A percentile compares a stretch with the other conserved stretches of the same genome.
Conservation (phyloP, 2,888 invertebrate species). For the Thymelicus lineola region DNA sequence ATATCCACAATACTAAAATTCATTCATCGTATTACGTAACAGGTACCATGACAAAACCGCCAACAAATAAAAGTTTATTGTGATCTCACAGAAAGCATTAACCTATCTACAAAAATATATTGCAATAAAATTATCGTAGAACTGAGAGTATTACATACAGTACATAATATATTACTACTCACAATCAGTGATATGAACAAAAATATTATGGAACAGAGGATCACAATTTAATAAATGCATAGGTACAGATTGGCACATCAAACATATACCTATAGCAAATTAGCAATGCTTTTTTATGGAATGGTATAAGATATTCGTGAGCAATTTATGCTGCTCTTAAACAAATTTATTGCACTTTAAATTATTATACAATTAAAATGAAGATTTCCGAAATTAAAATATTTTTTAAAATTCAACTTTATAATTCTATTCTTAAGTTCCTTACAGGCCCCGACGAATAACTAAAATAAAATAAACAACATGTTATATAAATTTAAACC, state of each 20-base stretch:
- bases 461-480: constrained; percentile 56
- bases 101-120: neutral
- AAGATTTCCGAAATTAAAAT: neutral
- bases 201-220: neutral
- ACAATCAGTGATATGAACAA: neutral
- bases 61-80: too few species aligned
- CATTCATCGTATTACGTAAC: too few species aligned
- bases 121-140: neutral
- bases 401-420: constrained; percentile 7
- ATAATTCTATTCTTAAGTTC: constrained; percentile 42
- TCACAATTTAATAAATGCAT: constrained; percentile 6
- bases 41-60: too few species aligned
- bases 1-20: too few species aligned
- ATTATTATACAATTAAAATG: constrained; percentile 9
- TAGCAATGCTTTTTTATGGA: constrained; percentile 27
- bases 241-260: neutral
- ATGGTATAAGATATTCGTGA: constrained; percentile 31
- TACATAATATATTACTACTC: neutral
- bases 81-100: too few species aligned
- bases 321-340: constrained; percentile 22
- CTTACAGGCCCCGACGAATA: constrained; percentile 63
- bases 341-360: constrained; percentile 31
- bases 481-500: neutral
- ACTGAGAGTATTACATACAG: neutral
- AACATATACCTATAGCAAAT: constrained; percentile 7